Evolutionary conservation across 2,888 invertebrate genomes (phyloP).

Genomic region (Calameuta filiformis): DNA sequence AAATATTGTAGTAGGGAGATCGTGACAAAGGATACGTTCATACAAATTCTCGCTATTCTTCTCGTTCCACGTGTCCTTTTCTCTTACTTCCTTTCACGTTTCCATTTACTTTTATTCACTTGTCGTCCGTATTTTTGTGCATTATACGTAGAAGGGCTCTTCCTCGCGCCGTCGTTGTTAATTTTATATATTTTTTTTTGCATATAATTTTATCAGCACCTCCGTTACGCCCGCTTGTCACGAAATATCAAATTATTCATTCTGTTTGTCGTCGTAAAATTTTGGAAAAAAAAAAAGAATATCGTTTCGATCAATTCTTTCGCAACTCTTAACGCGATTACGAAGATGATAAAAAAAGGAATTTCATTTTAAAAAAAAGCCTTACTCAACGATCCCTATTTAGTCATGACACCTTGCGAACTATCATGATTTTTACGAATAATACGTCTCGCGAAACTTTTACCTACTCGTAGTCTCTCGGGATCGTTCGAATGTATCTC

Average conservation of each 20-base stretch:
- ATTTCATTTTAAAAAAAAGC: constrained; percentile 14
- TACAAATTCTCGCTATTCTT: neutral
- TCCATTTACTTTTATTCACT: neutral
- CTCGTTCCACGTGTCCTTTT: neutral
- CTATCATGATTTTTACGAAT: constrained; percentile 8
- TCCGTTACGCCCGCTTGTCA: neutral
- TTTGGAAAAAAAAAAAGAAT: constrained; percentile 17
- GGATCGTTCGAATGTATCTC: neutral
- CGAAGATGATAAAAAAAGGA: constrained; percentile 11
- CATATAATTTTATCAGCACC: neutral
- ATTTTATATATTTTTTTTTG: neutral
- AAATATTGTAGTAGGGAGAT: neutral
- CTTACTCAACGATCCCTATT: constrained; percentile 18
- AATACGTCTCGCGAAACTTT: constrained; percentile 22
- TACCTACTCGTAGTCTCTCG: constrained; percentile 20
- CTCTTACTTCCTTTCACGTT: neutral
- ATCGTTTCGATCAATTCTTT: neutral
- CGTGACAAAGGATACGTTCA: neutral
- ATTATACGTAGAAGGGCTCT: neutral
- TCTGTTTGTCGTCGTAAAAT: constrained; percentile 14
- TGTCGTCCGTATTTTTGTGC: neutral
- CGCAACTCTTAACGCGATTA: constrained; percentile 20
- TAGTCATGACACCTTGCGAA: constrained; percentile 6
- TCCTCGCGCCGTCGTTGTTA: neutral
- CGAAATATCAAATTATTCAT: neutral